phyloP scores from a whole-genome alignment of 2,113 vertebrate genomes.

The Rissa tridactyla region DNA sequence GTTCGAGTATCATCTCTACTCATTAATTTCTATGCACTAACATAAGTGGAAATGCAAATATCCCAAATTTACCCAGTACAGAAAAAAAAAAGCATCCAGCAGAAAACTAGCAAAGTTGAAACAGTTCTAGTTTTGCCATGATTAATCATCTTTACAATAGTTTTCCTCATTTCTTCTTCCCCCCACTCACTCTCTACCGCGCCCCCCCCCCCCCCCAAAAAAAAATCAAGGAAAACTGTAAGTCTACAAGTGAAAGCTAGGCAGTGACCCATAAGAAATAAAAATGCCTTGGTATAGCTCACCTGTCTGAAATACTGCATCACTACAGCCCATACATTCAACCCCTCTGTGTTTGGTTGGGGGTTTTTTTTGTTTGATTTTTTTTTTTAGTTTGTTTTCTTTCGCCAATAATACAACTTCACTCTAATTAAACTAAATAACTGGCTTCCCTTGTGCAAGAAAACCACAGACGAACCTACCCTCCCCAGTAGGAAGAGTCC shows the following conservation, averaged over 20 bases:
- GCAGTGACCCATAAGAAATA: not conserved
- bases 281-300: not conserved
- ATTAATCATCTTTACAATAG: not conserved
- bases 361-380: no score
- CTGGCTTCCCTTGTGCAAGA: not conserved
- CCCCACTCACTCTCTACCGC: rapidly evolving
- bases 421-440: not conserved
- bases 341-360: not conserved
- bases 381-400: not conserved
- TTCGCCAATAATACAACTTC: not conserved
- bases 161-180: not conserved
- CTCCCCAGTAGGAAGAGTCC: rapidly evolving
- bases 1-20: not conserved
- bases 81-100: not conserved
- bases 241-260: not conserved
- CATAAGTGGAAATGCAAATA: not conserved
- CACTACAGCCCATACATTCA: not conserved
- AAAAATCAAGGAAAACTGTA: not conserved
- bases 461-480: not conserved
- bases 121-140: not conserved
- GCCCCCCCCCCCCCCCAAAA: rapidly evolving
- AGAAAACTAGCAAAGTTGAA: not conserved
- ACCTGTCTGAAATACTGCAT: not conserved
- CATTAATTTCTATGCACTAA: not conserved
- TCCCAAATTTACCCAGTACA: not conserved